These are phyloP conservation scores for Epicampocera succincta DNA, from an alignment of 2,888 invertebrate species.

Conservation along the genomic window DNA sequence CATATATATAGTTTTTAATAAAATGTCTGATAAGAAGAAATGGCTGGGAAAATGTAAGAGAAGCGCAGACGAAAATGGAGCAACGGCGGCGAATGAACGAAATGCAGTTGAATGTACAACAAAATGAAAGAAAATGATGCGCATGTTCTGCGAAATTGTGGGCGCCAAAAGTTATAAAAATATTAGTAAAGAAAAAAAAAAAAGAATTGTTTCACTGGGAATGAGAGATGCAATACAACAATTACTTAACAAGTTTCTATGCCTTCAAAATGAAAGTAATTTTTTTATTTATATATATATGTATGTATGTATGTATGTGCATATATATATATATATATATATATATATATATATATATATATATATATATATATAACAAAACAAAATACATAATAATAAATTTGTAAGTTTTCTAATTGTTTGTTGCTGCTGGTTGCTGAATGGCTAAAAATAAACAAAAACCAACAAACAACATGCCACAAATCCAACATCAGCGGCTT, in stretches of 20 bases:
- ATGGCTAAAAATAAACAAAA: conserved; percentile 1
- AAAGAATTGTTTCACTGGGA: neutral
- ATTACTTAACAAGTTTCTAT: conserved; percentile 13
- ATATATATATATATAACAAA: no score
- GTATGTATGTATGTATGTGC: no score
- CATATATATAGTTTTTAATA: neutral
- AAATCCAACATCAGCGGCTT: neutral
- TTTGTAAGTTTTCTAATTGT: no score
- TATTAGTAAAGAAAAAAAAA: no score
- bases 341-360: no score
- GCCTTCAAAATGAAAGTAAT: conserved; percentile 43
- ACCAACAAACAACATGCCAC: conserved; percentile 17
- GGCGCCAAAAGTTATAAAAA: conserved; percentile 60
- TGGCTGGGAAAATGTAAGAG: conserved; percentile 2
- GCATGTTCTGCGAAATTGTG: conserved; percentile 50
- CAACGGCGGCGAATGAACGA: neutral
- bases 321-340: no score
- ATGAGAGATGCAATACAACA: conserved; percentile 4
- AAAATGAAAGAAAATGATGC: conserved; percentile 22
- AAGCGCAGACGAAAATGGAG: neutral
- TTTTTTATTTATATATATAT: conserved; percentile 8
- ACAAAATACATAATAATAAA: no score
- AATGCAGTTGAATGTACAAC: neutral
- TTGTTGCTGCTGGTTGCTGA: neutral
- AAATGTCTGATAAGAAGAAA: conserved; percentile 40